Percentiles rank a stretch among this genome's conserved stretches.
Conservation (phyloP, 2,888 invertebrate species). For the Chymomyza caudatula region DNA sequence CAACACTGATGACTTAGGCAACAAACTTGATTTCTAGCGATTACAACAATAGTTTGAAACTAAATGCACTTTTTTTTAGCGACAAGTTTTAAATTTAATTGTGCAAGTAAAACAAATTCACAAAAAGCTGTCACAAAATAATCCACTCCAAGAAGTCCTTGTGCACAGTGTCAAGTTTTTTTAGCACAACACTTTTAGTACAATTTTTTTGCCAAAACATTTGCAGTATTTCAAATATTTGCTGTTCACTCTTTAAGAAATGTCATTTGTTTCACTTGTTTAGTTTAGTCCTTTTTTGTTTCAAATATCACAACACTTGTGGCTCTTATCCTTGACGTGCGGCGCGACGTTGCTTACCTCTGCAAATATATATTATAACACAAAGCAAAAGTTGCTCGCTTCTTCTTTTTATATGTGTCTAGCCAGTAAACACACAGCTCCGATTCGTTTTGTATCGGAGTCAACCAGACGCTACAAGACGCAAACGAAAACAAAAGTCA, state of each 20-base stretch:
- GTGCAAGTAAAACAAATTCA: no score
- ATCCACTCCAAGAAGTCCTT: no score
- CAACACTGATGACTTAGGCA: background rate
- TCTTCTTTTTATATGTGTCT: conserved; percentile 36
- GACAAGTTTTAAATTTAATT: background rate
- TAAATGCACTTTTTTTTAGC: background rate
- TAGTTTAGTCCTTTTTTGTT: background rate
- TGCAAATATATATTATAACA: conserved; percentile 24
- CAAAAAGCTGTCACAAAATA: no score
- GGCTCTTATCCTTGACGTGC: conserved; percentile 37
- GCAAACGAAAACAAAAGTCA: conserved; percentile 79
- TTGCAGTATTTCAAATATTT: background rate
- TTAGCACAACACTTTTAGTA: no score
- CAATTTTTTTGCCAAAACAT: no score
- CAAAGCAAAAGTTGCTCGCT: conserved; percentile 26
- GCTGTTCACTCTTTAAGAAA: background rate
- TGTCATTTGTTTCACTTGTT: background rate
- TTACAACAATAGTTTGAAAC: no score
- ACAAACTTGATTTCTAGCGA: background rate
- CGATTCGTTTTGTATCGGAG: conserved; percentile 59
- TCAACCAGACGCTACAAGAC: conserved; percentile 77
- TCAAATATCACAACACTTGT: background rate
- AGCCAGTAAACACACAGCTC: conserved; percentile 46
- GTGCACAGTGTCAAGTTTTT: no score
- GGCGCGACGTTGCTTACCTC: conserved; percentile 1